Percentiles rank a stretch among this genome's conserved stretches.
Evolutionary conservation across 2,797 vertebrate species (phyloP).

Genomic region (Intellagama lesueurii): DNA sequence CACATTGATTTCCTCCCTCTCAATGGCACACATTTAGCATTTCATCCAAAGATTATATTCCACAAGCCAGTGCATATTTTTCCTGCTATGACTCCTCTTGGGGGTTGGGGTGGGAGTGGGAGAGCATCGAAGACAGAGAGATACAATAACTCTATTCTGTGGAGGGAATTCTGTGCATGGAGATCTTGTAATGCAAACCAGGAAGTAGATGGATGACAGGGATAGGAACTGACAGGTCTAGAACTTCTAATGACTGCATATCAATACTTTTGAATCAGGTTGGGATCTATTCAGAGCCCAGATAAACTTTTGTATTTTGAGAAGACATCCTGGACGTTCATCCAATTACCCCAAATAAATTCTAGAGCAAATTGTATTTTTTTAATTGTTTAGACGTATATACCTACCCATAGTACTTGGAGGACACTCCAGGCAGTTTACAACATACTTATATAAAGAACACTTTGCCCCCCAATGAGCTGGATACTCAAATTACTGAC

Average conservation of each 20-base stretch:
- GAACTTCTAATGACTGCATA: neutral
- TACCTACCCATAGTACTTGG: too few species aligned
- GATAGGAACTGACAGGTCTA: neutral
- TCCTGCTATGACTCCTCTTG: neutral
- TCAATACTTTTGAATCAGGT: neutral
- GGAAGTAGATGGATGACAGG: neutral
- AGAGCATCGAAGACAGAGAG: neutral
- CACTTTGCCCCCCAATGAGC: too few species aligned
- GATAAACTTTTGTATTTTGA: neutral
- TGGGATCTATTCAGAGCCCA: neutral
- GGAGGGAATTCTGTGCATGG: neutral
- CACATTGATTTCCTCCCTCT: neutral
- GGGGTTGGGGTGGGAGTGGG: neutral
- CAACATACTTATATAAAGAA: too few species aligned
- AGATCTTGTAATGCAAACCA: neutral
- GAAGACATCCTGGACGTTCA: neutral
- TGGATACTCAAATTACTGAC: too few species aligned
- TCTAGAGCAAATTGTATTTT: neutral
- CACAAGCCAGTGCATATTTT: neutral
- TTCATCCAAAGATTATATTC: neutral
- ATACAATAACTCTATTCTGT: neutral
- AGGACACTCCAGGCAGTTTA: too few species aligned
- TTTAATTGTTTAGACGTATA: too few species aligned
- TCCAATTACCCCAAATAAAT: neutral
- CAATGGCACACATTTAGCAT: neutral